Evolutionary conservation across 2,888 invertebrate species (phyloP).

Genomic region (Xestia ashworthii): DNA sequence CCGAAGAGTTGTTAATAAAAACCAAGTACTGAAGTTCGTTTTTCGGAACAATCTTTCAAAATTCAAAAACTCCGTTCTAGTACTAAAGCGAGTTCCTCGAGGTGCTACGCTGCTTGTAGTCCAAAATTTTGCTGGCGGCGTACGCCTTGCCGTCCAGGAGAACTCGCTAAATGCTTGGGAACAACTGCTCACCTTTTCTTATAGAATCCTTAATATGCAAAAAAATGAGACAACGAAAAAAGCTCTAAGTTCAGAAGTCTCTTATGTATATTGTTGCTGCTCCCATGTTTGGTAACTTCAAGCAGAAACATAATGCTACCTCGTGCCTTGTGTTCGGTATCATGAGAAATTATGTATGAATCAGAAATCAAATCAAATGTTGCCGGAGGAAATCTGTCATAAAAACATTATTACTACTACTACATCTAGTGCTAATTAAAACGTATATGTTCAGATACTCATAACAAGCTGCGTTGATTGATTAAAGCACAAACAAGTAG

Average conservation of each 20-base stretch:
- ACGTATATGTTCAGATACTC: background rate
- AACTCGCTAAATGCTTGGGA: too few species aligned
- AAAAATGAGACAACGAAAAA: too few species aligned
- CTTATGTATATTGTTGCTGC: background rate
- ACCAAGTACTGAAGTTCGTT: background rate
- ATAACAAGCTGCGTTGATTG: constrained; percentile 22
- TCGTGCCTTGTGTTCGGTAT: background rate
- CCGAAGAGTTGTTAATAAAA: background rate
- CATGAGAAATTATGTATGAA: background rate
- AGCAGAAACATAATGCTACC: background rate
- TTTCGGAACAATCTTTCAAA: too few species aligned
- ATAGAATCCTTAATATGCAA: too few species aligned
- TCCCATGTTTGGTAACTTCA: background rate
- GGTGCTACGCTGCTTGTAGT: too few species aligned
- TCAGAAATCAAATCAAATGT: background rate
- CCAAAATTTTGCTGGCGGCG: too few species aligned
- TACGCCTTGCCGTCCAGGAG: too few species aligned
- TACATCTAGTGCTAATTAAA: background rate
- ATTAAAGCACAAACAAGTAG: constrained; percentile 37
- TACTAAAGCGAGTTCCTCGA: too few species aligned
- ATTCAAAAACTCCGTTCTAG: too few species aligned
- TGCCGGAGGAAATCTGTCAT: background rate
- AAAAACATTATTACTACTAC: background rate
- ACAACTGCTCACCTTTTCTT: too few species aligned
- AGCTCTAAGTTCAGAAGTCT: background rate